A percentile compares a stretch with the other conserved stretches of the same genome.
phyloP scores from a whole-genome alignment of 2,797 vertebrate genomes.

The Aplochiton taeniatus region DNA sequence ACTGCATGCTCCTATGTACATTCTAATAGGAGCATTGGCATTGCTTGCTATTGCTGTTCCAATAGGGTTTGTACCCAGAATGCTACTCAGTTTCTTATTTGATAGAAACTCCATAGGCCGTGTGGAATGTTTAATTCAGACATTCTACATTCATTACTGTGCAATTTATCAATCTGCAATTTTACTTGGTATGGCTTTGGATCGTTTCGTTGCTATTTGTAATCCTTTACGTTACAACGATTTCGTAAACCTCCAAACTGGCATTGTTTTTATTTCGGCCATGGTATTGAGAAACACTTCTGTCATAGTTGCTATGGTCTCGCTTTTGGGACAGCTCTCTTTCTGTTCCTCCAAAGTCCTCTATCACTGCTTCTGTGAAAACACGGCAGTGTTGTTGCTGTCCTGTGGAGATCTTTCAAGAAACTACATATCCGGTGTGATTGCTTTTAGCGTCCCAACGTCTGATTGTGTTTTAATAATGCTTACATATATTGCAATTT shows the following conservation, averaged over 20 bases:
- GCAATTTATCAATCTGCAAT: slow-evolving; percentile 59
- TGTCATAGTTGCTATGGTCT: slow-evolving; percentile 6
- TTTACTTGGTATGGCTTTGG: slow-evolving; percentile 66
- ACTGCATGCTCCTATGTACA: slow-evolving; percentile 65
- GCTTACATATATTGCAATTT: slow-evolving; percentile 49
- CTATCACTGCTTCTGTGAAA: slow-evolving; percentile 58
- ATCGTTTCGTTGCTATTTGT: slow-evolving; percentile 58
- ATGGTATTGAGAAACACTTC: slow-evolving; percentile 15
- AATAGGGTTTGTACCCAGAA: slow-evolving; percentile 48
- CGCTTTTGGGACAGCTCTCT: slow-evolving; percentile 26
- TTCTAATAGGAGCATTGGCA: slow-evolving; percentile 54
- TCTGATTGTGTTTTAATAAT: slow-evolving; percentile 48
- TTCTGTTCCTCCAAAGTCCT: slow-evolving; percentile 53
- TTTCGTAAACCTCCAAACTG: slow-evolving; percentile 15
- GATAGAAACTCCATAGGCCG: slow-evolving; percentile 49
- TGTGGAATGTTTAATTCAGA: slow-evolving; percentile 54
- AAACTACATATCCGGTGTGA: slow-evolving; percentile 48
- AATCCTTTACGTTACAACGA: slow-evolving; percentile 48
- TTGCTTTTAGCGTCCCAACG: slow-evolving; percentile 45
- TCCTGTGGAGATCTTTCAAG: slow-evolving; percentile 42
- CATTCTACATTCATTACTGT: slow-evolving; percentile 58
- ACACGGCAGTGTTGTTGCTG: slow-evolving; percentile 58
- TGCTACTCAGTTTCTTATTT: slow-evolving; percentile 48
- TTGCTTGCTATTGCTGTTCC: slow-evolving; percentile 42
- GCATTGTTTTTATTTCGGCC: neutral